phyloP scores from a whole-genome alignment of 2,888 invertebrate genomes.

The Acrobeloides nanus region DNA sequence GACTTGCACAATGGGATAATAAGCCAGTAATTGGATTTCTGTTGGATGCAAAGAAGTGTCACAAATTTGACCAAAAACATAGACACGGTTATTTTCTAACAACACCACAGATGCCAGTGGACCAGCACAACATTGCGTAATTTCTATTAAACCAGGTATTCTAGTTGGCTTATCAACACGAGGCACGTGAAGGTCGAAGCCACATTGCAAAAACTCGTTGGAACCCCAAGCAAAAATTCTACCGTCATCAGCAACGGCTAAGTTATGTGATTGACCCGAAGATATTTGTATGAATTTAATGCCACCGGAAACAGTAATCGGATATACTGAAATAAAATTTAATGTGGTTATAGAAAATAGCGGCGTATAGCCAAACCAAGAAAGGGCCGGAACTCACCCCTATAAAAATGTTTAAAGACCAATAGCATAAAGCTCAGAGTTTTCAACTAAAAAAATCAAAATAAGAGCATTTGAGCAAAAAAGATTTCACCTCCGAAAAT shows the following conservation, averaged over 20 bases:
- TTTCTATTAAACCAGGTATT: slow-evolving; percentile 22
- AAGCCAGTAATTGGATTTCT: slow-evolving; percentile 10
- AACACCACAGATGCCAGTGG: slow-evolving; percentile 75
- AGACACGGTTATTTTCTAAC: slow-evolving; percentile 63
- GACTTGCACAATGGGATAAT: slow-evolving; percentile 20
- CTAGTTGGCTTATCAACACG: background rate
- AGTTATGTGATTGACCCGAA: slow-evolving; percentile 34
- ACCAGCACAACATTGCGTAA: slow-evolving; percentile 69
- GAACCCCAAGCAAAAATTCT: slow-evolving; percentile 81
- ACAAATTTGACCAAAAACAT: slow-evolving; percentile 48
- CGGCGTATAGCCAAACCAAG: too few relatives aligned
- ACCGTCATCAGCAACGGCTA: slow-evolving; percentile 41
- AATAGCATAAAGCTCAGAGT: too few relatives aligned
- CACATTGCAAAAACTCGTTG: slow-evolving; percentile 86
- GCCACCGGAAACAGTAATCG: slow-evolving; percentile 25
- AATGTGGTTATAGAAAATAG: too few relatives aligned
- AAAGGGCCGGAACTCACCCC: too few relatives aligned
- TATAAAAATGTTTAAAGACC: too few relatives aligned
- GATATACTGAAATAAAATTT: slow-evolving; percentile 39
- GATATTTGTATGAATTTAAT: slow-evolving; percentile 29
- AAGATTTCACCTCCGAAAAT: too few relatives aligned
- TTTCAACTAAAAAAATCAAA: too few relatives aligned
- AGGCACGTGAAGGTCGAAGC: too few relatives aligned
- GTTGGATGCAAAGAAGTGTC: slow-evolving; percentile 2
- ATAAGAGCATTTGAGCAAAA: too few relatives aligned